Base-by-base conservation (phyloP, 1,140 invertebrate genomes). In the Drosophila bocki region DNA sequence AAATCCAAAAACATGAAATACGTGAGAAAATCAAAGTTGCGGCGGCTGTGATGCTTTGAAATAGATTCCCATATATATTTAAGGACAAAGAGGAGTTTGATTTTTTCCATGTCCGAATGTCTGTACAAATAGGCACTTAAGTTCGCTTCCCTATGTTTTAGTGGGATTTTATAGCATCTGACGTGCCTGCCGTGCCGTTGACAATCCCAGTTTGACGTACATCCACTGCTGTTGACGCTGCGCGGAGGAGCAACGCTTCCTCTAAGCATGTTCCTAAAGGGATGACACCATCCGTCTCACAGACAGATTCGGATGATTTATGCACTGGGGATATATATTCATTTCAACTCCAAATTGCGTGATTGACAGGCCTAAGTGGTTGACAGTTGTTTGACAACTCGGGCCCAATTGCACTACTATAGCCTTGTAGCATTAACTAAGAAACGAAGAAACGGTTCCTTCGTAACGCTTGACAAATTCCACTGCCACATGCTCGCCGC, bases 331-430 rank as follows among this genome's bases (percentile, higher is more conserved):
- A 47, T 84, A 78, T 78, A 44, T 84, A 78, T 78, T 63, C 64
- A 58, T 81, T 69, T 79, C 75, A 85, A 82, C 70, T 88, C 85
- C 44, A 84, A 90, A 64, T 75, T 59, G 61, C 74, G 80, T 92
- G 91, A 92, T 92, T 92, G 91, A 92, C 91, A 91, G 91, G 62
- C 76, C 81, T 79, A 91, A 92, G 91, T 92, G 91, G 81, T 82
- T 92, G 91, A 92, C 91, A 92, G 84, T 92, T 92, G 91, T 91
- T 87, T 92, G 91, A 87, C 91, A 88, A 92, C 64, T 92, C 85
- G 75, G 75, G 74, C 61, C 63, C 78, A 76, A 76, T 81, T 75
- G 85, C 83, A 75, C 83, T 90, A 79, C 67, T 90, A 64, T 72
- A 71, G 54, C 65, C 65, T 62, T 64, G 65, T 75, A 67, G 67